Conservation (phyloP, 1,140 invertebrate species). For the Drosophila paulistorum region DNA sequence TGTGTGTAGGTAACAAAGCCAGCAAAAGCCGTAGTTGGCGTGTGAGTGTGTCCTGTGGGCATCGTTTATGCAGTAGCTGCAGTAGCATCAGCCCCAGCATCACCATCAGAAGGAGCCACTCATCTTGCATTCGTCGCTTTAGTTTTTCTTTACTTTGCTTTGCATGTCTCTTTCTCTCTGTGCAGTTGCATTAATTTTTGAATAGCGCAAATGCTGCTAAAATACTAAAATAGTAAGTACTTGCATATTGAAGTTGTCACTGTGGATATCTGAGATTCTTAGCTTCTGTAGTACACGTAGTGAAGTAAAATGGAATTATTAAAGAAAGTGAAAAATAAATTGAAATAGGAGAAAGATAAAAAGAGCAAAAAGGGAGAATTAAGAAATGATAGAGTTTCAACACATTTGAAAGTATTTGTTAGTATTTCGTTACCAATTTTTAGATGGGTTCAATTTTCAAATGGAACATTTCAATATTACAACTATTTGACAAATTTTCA, state of each 20-base stretch:
- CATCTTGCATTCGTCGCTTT: conserved; percentile 28
- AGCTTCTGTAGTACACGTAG: conserved; percentile 2
- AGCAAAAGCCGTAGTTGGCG: conserved; percentile 5
- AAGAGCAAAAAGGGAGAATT: not conserved
- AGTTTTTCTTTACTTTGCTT: conserved; percentile 32
- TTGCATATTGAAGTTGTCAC: conserved; percentile 30
- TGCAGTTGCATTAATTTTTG: conserved; percentile 65
- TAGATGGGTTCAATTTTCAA: not conserved
- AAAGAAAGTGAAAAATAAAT: not conserved
- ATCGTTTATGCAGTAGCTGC: conserved; percentile 51
- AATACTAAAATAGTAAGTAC: conserved; percentile 22
- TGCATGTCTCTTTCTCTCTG: conserved; percentile 45
- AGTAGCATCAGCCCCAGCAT: not conserved
- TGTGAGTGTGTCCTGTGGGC: conserved; percentile 49
- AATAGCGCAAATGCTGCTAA: conserved; percentile 61
- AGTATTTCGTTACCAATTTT: no score
- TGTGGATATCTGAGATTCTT: not conserved
- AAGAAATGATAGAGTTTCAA: no score
- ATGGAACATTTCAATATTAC: not conserved
- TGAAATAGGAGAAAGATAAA: not conserved
- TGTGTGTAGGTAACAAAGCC: not conserved
- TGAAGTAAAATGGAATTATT: conserved; percentile 7
- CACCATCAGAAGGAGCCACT: conserved; percentile 1
- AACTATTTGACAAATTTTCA: not conserved
- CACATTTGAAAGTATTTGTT: no score